Conservation (phyloP, 1,140 invertebrate species). For the Brachystomella parvula region DNA sequence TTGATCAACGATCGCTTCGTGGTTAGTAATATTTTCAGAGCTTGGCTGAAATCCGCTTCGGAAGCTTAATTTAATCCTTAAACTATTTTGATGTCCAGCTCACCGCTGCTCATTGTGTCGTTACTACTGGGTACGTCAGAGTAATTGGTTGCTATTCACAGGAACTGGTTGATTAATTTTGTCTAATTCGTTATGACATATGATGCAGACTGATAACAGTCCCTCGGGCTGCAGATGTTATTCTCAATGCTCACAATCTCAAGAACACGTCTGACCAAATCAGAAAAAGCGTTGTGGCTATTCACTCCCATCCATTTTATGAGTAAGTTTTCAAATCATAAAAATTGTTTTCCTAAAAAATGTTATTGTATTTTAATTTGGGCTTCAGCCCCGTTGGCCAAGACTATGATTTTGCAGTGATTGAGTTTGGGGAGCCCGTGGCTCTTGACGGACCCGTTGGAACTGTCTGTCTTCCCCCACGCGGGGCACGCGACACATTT, state of each 20-base stretch:
- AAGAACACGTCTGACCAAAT: slow-evolving; percentile 18
- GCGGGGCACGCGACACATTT: slow-evolving; percentile 8
- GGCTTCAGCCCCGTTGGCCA: slow-evolving; percentile 20
- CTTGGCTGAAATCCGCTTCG: not conserved
- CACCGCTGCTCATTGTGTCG: slow-evolving; percentile 28
- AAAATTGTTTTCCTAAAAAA: not conserved
- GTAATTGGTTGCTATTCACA: not conserved
- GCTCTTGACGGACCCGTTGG: slow-evolving; percentile 24
- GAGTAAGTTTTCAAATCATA: slow-evolving; percentile 14
- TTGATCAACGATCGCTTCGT: slow-evolving; percentile 50
- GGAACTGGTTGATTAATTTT: not conserved
- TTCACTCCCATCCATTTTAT: slow-evolving; percentile 31
- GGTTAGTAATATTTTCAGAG: slow-evolving; percentile 46
- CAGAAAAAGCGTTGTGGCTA: slow-evolving; percentile 11
- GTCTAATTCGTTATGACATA: not conserved
- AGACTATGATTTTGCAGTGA: slow-evolving; percentile 30
- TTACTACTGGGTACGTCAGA: slow-evolving; percentile 19
- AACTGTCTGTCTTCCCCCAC: slow-evolving; percentile 27
- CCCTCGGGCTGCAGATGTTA: slow-evolving; percentile 18
- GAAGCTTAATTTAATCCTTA: not conserved
- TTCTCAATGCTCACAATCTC: slow-evolving; percentile 28
- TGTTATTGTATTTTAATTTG: not conserved
- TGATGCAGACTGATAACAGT: not conserved
- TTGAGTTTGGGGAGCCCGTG: slow-evolving; percentile 23
- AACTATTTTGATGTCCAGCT: not conserved